Base-by-base conservation (phyloP, 2,888 invertebrate species). In the Cabera pusaria region DNA sequence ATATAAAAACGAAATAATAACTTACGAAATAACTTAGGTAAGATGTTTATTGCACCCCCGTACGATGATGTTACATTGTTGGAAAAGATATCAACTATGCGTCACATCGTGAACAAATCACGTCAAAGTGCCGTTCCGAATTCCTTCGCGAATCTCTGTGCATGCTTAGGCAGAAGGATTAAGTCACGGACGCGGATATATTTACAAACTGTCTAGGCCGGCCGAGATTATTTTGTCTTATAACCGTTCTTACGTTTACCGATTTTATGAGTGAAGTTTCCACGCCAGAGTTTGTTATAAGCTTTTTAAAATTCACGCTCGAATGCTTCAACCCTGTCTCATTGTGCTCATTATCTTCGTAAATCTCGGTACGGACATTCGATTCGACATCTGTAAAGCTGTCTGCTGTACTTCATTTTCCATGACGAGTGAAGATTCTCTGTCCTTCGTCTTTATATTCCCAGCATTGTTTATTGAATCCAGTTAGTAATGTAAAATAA, bases 321-420 rank as follows among this genome's bases (percentile, higher is more conserved):
- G 23, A 35, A 24, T 19, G 31, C 29, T 32, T 20, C 22, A 9
- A 7, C 26, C n/a, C 18, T 20, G 8, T 21, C 20, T 23, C 12
- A 26, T 39, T 36, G 36, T 31, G 14, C 10, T 3, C 12, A 14
- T 31, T 37, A 10, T 17, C 5, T 33, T 18, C 18, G 16, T 19
- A 22, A 8, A 29, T 35, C 8, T 33, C 24, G 2, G 19, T 12
- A 26, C 6, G 6, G 18, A 19, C 8, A 21, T 22, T 31, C 24
- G 9, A 28, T 18, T 18, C 18, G 9, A n/a, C n/a, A n/a, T n/a
- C n/a, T 23, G 14, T 25, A 12, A 36, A 27, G 25, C 20, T 10
- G 31, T 45, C 20, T 20, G 25, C 16, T 28, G 21, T 11, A 22
- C 25, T 44, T 38, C 12, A 32, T 21, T 25, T 34, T 11, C 21